phyloP scores from a whole-genome alignment of 2,113 vertebrate species.

The Tonatia bakeri region DNA sequence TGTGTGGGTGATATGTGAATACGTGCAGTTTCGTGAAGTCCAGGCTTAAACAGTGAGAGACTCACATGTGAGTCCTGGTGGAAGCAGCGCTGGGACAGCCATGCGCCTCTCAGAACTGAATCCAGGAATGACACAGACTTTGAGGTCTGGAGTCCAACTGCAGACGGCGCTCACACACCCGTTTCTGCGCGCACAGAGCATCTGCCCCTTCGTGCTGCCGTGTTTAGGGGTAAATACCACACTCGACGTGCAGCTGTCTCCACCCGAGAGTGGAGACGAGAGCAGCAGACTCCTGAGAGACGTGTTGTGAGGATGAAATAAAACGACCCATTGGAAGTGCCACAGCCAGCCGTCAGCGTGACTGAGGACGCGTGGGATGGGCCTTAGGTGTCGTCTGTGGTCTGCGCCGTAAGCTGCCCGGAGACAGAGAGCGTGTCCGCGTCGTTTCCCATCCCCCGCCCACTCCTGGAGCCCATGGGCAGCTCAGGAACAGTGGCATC shows the following conservation, averaged over 20 bases:
- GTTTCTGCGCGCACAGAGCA: not conserved
- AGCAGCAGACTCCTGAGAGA: not conserved
- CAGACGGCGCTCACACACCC: not conserved
- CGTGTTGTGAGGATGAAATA: not conserved
- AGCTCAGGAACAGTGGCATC: not conserved
- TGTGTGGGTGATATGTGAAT: too few relatives aligned
- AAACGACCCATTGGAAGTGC: not conserved
- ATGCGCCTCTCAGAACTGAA: not conserved
- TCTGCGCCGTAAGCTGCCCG: not conserved
- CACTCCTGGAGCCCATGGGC: not conserved
- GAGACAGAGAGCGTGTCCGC: not conserved
- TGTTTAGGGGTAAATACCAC: not conserved
- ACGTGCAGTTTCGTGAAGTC: not conserved
- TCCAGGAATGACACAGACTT: not conserved
- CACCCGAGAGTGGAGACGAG: not conserved
- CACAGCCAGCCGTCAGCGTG: not conserved
- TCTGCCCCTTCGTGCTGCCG: not conserved
- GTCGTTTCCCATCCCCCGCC: not conserved
- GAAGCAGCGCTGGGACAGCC: too few relatives aligned
- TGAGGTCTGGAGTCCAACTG: not conserved
- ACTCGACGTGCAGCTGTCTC: not conserved
- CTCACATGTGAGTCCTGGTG: too few relatives aligned
- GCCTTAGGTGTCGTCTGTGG: not conserved
- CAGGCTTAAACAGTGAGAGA: not conserved
- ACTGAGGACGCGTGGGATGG: not conserved